phyloP scores from a whole-genome alignment of 2,797 vertebrate species.

The Bovichtus variegatus region DNA sequence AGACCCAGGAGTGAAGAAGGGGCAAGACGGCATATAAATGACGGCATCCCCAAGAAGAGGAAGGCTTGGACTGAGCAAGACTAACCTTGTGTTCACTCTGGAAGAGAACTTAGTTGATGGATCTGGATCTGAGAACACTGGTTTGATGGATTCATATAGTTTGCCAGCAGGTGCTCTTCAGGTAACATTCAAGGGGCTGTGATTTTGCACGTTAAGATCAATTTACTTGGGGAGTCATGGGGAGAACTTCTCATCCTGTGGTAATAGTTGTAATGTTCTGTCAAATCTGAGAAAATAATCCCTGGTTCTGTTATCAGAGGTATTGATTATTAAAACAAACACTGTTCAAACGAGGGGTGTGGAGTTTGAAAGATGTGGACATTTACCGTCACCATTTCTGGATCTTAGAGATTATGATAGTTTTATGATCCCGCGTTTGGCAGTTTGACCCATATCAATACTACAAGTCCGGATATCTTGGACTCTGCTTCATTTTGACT shows the following conservation, averaged over 20 bases:
- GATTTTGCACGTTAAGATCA: neutral
- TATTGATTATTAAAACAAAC: neutral
- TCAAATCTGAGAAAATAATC: neutral
- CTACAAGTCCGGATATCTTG: neutral
- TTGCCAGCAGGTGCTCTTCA: neutral
- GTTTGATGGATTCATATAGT: neutral
- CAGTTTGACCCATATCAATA: no score
- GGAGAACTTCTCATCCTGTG: neutral
- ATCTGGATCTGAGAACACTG: neutral
- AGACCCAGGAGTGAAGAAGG: constrained; percentile 83
- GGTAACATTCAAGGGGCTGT: neutral
- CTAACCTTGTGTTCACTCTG: neutral
- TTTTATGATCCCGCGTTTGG: no score
- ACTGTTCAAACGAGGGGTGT: neutral
- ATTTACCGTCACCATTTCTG: no score
- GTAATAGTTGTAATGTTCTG: neutral
- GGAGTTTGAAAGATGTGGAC: neutral
- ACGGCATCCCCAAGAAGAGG: constrained; percentile 82
- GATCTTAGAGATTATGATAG: no score
- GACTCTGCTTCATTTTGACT: no score
- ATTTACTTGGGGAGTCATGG: neutral
- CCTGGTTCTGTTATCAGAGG: neutral
- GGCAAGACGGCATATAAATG: constrained; percentile 34
- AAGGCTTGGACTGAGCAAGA: constrained; percentile 82
- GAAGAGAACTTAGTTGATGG: neutral